Evolutionary conservation across 2,888 invertebrate genomes (phyloP).

Genomic region (Macrosoma leucophasiata): DNA sequence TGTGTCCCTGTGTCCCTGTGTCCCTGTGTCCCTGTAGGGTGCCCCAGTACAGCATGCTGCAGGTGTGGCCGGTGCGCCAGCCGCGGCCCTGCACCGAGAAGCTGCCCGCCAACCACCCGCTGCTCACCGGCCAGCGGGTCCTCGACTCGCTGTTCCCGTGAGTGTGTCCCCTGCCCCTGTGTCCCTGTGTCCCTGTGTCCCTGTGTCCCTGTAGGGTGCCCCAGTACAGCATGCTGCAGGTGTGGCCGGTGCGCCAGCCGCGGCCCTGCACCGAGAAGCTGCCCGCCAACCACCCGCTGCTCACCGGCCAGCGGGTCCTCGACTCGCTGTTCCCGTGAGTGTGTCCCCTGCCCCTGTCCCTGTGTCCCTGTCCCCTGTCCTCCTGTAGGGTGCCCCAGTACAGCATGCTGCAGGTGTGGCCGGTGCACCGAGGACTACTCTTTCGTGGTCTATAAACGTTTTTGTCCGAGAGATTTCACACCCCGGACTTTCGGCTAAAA

Average conservation of each 20-base stretch:
- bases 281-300: constrained; percentile 97
- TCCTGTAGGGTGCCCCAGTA: too few species aligned
- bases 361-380: background rate
- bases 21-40: too few species aligned
- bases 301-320: constrained; percentile 98
- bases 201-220: too few species aligned
- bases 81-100: constrained; percentile 98
- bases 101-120: constrained; percentile 97
- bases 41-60: constrained; percentile 96
- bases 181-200: background rate
- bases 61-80: constrained; percentile 99
- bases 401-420: constrained; percentile 99
- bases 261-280: constrained; percentile 98
- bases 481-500: too few species aligned
- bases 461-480: too few species aligned
- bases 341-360: background rate
- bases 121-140: constrained; percentile 98
- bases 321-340: constrained; percentile 98
- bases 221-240: constrained; percentile 97
- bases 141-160: constrained; percentile 98
- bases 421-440: constrained; percentile 98
- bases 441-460: too few species aligned
- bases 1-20: background rate
- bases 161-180: constrained; percentile 43
- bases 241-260: constrained; percentile 99